Evolutionary conservation across 2,113 vertebrate genomes (phyloP).

Genomic region (Asarcornis scutulata): DNA sequence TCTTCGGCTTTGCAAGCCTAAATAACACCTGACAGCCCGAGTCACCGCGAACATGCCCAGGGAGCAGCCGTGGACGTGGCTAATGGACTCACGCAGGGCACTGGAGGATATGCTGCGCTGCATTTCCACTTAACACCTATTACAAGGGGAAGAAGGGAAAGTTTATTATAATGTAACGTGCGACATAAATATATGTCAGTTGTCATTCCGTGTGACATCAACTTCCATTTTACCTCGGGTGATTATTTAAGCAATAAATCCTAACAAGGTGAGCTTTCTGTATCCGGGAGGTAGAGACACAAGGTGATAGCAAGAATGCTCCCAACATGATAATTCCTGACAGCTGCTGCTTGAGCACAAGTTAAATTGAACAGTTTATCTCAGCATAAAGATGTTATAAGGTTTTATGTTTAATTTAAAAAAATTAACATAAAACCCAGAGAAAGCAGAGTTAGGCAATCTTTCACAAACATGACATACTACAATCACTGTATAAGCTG

Average conservation of each 20-base stretch:
- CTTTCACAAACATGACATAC: conserved; percentile 84
- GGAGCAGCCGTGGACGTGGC: background rate
- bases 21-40: conserved; percentile 37
- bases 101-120: conserved; percentile 46
- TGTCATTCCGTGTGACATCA: conserved; percentile 70
- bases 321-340: conserved; percentile 80
- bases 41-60: conserved; percentile 18
- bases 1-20: conserved; percentile 11
- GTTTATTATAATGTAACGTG: conserved; percentile 60
- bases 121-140: conserved; percentile 71
- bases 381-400: conserved; percentile 82
- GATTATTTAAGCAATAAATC: conserved; percentile 81
- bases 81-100: conserved; percentile 62
- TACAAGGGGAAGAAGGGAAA: conserved; percentile 45
- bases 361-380: conserved; percentile 85
- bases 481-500: conserved; percentile 84
- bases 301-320: conserved; percentile 77
- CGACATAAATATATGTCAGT: conserved; percentile 71
- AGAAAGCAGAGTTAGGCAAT: conserved; percentile 82
- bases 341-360: conserved; percentile 82
- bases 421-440: conserved; percentile 85
- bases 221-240: conserved; percentile 71
- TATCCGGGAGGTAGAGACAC: conserved; percentile 75
- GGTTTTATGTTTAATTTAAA: conserved; percentile 84
- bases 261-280: conserved; percentile 78